phyloP scores from a whole-genome alignment of 2,888 invertebrate species.

The Chorisops tibialis region DNA sequence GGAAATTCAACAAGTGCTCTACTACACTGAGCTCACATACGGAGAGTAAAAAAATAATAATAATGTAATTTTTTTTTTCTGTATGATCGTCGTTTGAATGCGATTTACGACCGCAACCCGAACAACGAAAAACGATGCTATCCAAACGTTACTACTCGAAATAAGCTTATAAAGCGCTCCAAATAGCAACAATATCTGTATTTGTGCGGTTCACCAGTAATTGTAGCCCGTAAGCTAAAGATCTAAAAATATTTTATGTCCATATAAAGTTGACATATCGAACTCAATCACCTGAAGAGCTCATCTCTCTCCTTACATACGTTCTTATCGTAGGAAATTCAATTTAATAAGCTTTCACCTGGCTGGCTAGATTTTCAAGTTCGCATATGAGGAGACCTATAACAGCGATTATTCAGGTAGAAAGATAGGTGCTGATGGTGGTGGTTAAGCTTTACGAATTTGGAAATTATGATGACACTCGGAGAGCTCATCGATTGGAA shows the following conservation, averaged over 20 bases:
- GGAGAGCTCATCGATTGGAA: too few relatives aligned
- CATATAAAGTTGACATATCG: background rate
- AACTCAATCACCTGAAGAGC: background rate
- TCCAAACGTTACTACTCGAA: too few relatives aligned
- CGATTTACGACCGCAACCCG: conserved; percentile 11
- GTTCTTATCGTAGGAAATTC: background rate
- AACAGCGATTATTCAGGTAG: too few relatives aligned
- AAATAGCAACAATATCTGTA: too few relatives aligned
- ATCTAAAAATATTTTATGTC: conserved; percentile 13
- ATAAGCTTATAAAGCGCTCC: too few relatives aligned
- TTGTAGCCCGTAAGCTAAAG: background rate
- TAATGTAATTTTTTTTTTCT: conserved; percentile 13
- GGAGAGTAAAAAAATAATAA: background rate
- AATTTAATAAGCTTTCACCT: conserved; percentile 8
- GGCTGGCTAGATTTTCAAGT: background rate
- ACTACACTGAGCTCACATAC: background rate
- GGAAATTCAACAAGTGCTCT: conserved; percentile 22
- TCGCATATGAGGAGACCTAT: too few relatives aligned
- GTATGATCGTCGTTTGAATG: conserved; percentile 7
- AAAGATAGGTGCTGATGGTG: too few relatives aligned
- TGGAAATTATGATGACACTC: too few relatives aligned
- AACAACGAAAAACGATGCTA: background rate
- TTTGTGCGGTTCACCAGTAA: conserved; percentile 13
- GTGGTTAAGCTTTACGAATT: too few relatives aligned
- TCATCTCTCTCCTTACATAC: too few relatives aligned